Base-by-base conservation (phyloP, 2,113 vertebrate genomes). In the Anoplopoma fimbria region DNA sequence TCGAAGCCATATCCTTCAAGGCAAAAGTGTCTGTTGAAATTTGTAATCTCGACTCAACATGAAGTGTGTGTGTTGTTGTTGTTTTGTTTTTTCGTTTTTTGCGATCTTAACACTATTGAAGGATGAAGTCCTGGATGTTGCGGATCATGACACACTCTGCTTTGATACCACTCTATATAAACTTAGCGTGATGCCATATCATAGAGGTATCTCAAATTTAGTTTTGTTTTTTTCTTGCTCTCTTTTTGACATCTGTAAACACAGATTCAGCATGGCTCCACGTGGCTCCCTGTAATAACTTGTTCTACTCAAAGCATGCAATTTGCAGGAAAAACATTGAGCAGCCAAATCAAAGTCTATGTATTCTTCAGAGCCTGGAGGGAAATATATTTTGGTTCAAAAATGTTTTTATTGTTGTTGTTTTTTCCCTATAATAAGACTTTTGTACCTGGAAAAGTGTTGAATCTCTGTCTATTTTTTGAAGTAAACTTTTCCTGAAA, bases 1-100 rank as follows among this genome's bases (percentile, higher is more conserved):
- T 85, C 71, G 53, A 82, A 89, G 85, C 77, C 82, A 88, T 86
- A 88, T 83, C 55, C 38, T 42, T 82, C 15, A 80, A 40, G 21
- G 69, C 47, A 27, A 61, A 79, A 42, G 40, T 36, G 21, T 76
- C 57, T 10, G 3, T 55, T 69, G 5, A 36, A 78, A 71, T 61
- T 79, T 38, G 27, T 65, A 31, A 45, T 62, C 36, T 83, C 45
- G 29, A 23, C 40, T 45, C 31, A 23, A 38, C 45, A 63, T 68
- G 19, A 78, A 61, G 12, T 6, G 33, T 58, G 27, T 19, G 9
- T n/a, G n/a, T n/a, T n/a, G n/a, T n/a, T n/a, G n/a, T n/a, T n/a
- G n/a, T n/a, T n/a, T n/a, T 42, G 9, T 7, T 67, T 51, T 60
- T 62, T 10, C 8, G 9, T 14, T 6, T 55, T 15, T 76, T 2